Percentiles rank a stretch among this genome's conserved stretches.
Evolutionary conservation across 2,888 invertebrate genomes (phyloP).

Genomic region (Zaprionus obscuricornis): DNA sequence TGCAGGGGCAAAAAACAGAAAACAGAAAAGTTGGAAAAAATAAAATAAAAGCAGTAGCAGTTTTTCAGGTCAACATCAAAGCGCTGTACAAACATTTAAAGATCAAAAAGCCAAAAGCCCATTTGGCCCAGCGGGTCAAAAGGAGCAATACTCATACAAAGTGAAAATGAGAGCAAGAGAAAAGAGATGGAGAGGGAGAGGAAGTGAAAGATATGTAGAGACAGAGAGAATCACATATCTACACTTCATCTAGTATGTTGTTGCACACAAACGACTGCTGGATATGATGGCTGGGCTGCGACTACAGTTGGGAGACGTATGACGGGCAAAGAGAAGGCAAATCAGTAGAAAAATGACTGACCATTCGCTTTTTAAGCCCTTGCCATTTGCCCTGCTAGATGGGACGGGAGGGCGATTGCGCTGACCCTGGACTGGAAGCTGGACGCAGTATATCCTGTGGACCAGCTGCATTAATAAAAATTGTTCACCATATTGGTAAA

Average conservation of each 20-base stretch:
- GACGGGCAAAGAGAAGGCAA: slow-evolving; percentile 1
- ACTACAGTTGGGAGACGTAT: slow-evolving; percentile 36
- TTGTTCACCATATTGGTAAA: slow-evolving; percentile 81
- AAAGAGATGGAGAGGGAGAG: no score
- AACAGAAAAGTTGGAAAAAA: slow-evolving; percentile 24
- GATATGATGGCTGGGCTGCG: no score
- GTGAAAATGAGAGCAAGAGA: no score
- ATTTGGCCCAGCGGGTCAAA: slow-evolving; percentile 63
- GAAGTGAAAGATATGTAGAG: no score
- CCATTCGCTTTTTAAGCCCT: slow-evolving; percentile 46
- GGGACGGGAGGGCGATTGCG: no score
- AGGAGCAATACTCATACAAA: slow-evolving; percentile 26
- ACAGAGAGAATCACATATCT: no score
- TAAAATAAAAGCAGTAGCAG: slow-evolving; percentile 27
- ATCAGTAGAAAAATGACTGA: slow-evolving; percentile 48
- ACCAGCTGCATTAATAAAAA: slow-evolving; percentile 81
- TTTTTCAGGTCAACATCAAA: slow-evolving; percentile 71
- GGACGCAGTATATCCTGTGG: no score
- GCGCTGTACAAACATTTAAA: slow-evolving; percentile 75
- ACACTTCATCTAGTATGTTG: slow-evolving; percentile 20
- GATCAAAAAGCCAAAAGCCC: slow-evolving; percentile 75
- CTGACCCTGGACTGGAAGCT: slow-evolving; percentile 30
- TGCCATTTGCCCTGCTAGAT: no score
- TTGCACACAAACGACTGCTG: slow-evolving; percentile 28
- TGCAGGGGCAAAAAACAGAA: no score